Conservation (phyloP, 2,888 invertebrate genomes). For the Hedychridium roseum region DNA sequence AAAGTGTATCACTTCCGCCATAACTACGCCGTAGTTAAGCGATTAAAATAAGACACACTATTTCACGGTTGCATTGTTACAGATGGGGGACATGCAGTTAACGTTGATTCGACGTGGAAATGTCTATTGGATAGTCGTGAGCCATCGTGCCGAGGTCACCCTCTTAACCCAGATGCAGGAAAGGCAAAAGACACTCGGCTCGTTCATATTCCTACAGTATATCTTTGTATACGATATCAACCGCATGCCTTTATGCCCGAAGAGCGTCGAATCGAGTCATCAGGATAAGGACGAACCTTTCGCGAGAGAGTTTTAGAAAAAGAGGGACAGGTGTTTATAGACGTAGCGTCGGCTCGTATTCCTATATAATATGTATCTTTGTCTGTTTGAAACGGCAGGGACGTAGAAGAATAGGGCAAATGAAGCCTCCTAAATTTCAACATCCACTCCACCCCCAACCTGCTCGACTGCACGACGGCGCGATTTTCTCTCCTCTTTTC, state of each 20-base stretch:
- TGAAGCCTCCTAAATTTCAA: slow-evolving; percentile 61
- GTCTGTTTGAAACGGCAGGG: slow-evolving; percentile 30
- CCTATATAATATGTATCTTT: too few species aligned
- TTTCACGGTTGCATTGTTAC: too few species aligned
- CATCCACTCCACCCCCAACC: slow-evolving; percentile 40
- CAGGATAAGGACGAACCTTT: slow-evolving; percentile 8
- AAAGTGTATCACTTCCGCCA: too few species aligned
- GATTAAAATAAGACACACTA: too few species aligned
- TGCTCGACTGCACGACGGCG: slow-evolving; percentile 23
- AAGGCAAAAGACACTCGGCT: slow-evolving; percentile 22
- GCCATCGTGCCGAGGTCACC: slow-evolving; percentile 38
- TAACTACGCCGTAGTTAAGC: too few species aligned
- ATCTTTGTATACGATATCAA: not conserved
- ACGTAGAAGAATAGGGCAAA: slow-evolving; percentile 57
- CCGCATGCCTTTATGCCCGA: too few species aligned
- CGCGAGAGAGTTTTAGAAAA: slow-evolving; percentile 9
- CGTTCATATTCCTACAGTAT: not conserved
- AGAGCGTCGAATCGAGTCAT: slow-evolving; percentile 17
- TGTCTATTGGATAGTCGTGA: too few species aligned
- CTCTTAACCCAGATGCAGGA: slow-evolving; percentile 39
- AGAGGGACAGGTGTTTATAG: slow-evolving; percentile 34
- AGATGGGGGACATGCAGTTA: too few species aligned
- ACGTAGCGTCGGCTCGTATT: too few species aligned
- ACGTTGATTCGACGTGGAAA: too few species aligned
- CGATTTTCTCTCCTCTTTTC: slow-evolving; percentile 12